Percentiles rank a stretch among this genome's conserved stretches.
Conservation (phyloP, 2,888 invertebrate species). For the Busseola fusca region DNA sequence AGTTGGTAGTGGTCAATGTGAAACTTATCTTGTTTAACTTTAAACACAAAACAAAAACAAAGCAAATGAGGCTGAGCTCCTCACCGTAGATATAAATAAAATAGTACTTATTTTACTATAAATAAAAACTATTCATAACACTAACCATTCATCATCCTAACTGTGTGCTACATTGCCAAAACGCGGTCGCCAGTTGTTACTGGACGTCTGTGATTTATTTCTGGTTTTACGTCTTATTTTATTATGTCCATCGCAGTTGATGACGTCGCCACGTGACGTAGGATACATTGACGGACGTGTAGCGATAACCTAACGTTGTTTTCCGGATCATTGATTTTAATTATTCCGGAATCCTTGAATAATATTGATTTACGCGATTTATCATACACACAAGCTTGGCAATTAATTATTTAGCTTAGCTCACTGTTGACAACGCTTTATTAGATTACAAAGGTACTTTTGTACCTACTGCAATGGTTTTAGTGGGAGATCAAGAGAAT, state of each 20-base stretch:
- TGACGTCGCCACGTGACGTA: conserved; percentile 34
- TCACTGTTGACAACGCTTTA: not conserved
- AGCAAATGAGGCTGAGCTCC: conserved; percentile 1
- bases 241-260: conserved; percentile 29
- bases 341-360: conserved; percentile 8
- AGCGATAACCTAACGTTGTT: conserved; percentile 40
- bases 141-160: conserved; percentile 19
- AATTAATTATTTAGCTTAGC: not conserved
- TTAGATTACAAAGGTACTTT: not conserved
- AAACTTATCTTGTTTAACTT: not conserved
- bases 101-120: no score
- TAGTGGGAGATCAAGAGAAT: conserved; percentile 5
- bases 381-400: not conserved
- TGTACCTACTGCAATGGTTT: not conserved
- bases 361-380: conserved; percentile 7
- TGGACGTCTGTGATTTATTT: conserved; percentile 38
- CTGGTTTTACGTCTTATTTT: conserved; percentile 47
- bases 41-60: conserved; percentile 1
- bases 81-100: not conserved
- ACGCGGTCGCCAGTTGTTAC: conserved; percentile 16
- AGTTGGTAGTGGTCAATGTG: not conserved
- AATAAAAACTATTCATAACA: conserved; percentile 26
- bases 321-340: conserved; percentile 34
- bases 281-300: conserved; percentile 7
- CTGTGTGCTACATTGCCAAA: conserved; percentile 37